Percentiles rank a stretch among this genome's conserved stretches.
Evolutionary conservation across 2,113 vertebrate species (phyloP).

Genomic region (Micronisus gabar): DNA sequence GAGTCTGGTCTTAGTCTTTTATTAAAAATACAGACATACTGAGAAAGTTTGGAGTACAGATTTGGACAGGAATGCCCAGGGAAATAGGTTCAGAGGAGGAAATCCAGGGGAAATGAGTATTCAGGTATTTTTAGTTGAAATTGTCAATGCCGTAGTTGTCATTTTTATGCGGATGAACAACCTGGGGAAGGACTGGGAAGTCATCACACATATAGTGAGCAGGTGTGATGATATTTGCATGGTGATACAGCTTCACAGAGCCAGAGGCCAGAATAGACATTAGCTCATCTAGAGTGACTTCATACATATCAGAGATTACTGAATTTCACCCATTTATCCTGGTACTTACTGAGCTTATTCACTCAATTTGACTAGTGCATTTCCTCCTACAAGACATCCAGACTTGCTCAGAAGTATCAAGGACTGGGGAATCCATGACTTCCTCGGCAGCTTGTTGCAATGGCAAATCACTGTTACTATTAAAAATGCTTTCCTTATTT

Average conservation of each 20-base stretch:
- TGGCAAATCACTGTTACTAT: neutral
- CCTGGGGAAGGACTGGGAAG: neutral
- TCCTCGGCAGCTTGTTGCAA: neutral
- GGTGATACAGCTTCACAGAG: neutral
- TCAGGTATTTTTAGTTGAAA: neutral
- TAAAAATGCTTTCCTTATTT: neutral
- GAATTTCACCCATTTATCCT: neutral
- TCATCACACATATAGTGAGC: accelerated
- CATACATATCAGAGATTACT: neutral
- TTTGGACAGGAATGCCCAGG: neutral
- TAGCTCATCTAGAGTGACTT: neutral
- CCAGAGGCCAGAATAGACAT: neutral
- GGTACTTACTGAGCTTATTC: neutral
- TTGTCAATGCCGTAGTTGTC: neutral
- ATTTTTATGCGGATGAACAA: neutral
- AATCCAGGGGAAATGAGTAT: neutral
- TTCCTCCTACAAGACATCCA: neutral
- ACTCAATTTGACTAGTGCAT: accelerated
- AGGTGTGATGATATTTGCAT: neutral
- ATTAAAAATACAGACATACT: neutral
- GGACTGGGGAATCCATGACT: neutral
- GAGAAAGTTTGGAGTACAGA: neutral
- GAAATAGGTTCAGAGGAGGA: neutral
- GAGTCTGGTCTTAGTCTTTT: neutral
- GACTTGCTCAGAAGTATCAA: neutral